These are phyloP conservation scores for Eleutherodactylus coqui DNA, from an alignment of 2,797 vertebrate species.

Conservation along the genomic window DNA sequence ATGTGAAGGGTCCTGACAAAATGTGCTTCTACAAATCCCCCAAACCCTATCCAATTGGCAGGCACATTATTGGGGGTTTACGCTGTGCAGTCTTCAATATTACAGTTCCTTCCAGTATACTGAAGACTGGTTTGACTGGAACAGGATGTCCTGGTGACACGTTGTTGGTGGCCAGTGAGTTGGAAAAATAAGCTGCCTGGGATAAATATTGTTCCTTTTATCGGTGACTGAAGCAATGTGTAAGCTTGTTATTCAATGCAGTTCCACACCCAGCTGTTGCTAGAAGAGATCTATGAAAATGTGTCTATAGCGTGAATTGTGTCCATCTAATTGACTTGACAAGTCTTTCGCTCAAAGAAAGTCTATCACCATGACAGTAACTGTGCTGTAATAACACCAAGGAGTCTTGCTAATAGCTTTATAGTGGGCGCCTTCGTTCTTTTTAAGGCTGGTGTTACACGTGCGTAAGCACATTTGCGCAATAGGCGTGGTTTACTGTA, in stretches of 20 bases:
- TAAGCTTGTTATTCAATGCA: background rate
- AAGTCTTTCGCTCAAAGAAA: background rate
- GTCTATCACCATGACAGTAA: background rate
- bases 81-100: background rate
- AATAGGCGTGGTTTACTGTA: too few relatives aligned
- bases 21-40: background rate
- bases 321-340: background rate
- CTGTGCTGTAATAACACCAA: background rate
- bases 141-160: conserved; percentile 59
- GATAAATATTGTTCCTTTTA: conserved; percentile 39
- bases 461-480: too few relatives aligned
- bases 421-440: too few relatives aligned
- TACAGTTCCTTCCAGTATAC: background rate
- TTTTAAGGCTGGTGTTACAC: too few relatives aligned
- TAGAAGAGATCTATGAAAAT: background rate
- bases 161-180: conserved; percentile 35
- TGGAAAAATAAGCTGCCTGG: conserved; percentile 47
- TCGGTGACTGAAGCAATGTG: conserved; percentile 17
- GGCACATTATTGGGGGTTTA: background rate
- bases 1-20: background rate
- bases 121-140: conserved; percentile 8
- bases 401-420: too few relatives aligned
- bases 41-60: background rate
- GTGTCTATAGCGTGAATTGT: background rate
- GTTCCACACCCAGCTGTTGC: conserved; percentile 26